phyloP scores from a whole-genome alignment of 2,888 invertebrate genomes.

The Torymus tubicola region DNA sequence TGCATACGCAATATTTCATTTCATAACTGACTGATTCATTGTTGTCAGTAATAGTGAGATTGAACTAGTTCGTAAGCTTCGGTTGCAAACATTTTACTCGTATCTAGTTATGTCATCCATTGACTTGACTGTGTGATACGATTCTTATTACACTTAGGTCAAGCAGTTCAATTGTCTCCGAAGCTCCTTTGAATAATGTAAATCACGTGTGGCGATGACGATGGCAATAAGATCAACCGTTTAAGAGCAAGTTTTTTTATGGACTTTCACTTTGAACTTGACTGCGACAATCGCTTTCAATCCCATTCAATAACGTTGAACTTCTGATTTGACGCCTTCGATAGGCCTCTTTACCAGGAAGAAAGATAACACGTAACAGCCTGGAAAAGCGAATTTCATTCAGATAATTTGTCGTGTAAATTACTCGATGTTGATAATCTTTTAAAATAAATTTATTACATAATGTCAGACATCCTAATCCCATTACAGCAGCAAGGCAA shows the following conservation, averaged over 20 bases:
- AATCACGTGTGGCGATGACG: background rate
- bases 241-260: background rate
- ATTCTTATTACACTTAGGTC: background rate
- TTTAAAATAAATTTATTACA: conserved; percentile 58
- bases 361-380: conserved; percentile 38
- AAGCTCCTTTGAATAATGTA: background rate
- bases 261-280: background rate
- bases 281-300: background rate
- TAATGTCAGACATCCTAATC: conserved; percentile 66
- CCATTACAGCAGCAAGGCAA: conserved; percentile 68
- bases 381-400: conserved; percentile 17
- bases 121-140: background rate
- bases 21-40: too few relatives aligned
- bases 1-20: too few relatives aligned
- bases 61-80: too few relatives aligned
- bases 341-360: conserved; percentile 15
- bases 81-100: background rate
- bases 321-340: background rate
- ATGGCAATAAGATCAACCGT: background rate
- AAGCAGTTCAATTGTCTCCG: background rate
- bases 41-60: too few relatives aligned
- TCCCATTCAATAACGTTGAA: conserved; percentile 20
- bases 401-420: background rate
- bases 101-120: background rate
- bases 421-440: too few relatives aligned